Evolutionary conservation across 2,888 invertebrate species (phyloP).

Genomic region (Parelbella ahira): DNA sequence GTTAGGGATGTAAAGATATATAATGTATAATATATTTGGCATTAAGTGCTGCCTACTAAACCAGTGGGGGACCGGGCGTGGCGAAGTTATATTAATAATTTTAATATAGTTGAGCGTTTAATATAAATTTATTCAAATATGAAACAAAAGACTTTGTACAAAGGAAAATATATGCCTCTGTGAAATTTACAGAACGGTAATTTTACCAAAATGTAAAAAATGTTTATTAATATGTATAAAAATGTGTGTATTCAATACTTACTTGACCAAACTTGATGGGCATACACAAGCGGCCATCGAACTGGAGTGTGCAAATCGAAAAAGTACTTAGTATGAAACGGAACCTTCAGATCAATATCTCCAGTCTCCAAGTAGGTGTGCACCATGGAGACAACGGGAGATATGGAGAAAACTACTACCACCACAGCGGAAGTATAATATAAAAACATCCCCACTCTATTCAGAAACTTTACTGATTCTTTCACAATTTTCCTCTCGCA

Average conservation of each 20-base stretch:
- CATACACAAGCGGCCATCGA: constrained; percentile 47
- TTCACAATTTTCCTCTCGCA: constrained; percentile 35
- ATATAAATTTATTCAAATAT: too few species aligned
- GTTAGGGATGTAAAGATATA: too few species aligned
- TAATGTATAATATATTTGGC: too few species aligned
- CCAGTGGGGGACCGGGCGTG: too few species aligned
- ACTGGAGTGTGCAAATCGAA: constrained; percentile 42
- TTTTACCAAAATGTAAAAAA: too few species aligned
- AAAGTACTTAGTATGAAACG: constrained; percentile 49
- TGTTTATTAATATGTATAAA: background rate
- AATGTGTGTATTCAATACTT: constrained; percentile 32
- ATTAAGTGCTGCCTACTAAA: too few species aligned
- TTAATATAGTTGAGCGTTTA: too few species aligned
- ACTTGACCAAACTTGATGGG: constrained; percentile 55
- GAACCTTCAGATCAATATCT: constrained; percentile 40
- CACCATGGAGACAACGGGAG: constrained; percentile 44
- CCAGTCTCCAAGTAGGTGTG: constrained; percentile 42
- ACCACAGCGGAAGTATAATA: constrained; percentile 36
- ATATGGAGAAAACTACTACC: constrained; percentile 40
- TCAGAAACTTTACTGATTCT: constrained; percentile 40
- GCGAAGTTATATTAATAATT: too few species aligned
- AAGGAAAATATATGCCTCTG: too few species aligned
- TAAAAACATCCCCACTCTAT: constrained; percentile 37
- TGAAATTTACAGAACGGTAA: too few species aligned
- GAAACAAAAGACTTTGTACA: too few species aligned